These are phyloP conservation scores for Diabrotica virgifera DNA, from an alignment of 1,140 invertebrate species.

Conservation along the genomic window DNA sequence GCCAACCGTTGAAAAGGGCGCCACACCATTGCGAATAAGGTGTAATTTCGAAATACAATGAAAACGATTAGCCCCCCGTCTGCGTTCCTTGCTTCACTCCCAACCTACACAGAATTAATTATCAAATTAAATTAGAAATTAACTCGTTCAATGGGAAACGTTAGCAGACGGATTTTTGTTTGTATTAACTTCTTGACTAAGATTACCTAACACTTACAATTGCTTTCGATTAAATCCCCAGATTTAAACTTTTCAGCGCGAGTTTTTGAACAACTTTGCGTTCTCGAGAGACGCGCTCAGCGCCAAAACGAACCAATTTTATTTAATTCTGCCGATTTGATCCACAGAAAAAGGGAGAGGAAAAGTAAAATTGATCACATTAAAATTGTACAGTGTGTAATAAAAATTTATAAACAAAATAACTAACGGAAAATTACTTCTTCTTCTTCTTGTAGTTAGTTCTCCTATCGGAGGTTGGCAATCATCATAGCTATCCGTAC, in stretches of 20 bases:
- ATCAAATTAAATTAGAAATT: slow-evolving; percentile 61
- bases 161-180: slow-evolving; percentile 19
- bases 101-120: slow-evolving; percentile 51
- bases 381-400: no score
- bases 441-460: no score
- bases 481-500: no score
- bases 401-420: no score
- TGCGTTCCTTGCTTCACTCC: slow-evolving; percentile 23
- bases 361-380: no score
- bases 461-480: no score
- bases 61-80: slow-evolving; percentile 45
- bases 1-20: neutral
- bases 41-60: slow-evolving; percentile 44
- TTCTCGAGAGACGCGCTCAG: no score
- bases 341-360: no score
- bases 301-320: no score
- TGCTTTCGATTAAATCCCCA: neutral
- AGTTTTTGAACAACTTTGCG: no score
- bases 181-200: slow-evolving; percentile 9
- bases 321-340: no score
- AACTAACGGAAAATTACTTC: no score
- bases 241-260: neutral
- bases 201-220: slow-evolving; percentile 7
- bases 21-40: slow-evolving; percentile 35
- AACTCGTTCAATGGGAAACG: slow-evolving; percentile 50